Conservation (phyloP, 1,140 invertebrate species). For the Drosophila pandora region DNA sequence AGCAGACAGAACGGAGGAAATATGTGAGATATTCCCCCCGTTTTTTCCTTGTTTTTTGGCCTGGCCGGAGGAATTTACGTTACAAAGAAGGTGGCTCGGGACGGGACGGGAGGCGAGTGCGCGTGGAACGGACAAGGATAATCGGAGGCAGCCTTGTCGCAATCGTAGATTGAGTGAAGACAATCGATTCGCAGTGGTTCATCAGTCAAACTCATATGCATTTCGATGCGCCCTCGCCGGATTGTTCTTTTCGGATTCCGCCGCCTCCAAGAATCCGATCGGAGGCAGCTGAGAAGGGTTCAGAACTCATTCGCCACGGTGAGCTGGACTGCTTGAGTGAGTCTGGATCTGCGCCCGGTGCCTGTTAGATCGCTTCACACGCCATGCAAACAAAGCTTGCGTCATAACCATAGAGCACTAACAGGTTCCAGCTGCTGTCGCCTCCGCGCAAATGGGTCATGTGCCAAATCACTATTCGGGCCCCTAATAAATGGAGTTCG, state of each 20-base stretch:
- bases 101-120: constrained; percentile 9
- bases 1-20: constrained; percentile 21
- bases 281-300: constrained; percentile 21
- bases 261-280: background rate
- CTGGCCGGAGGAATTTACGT: constrained; percentile 39
- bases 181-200: constrained; percentile 77
- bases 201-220: constrained; percentile 74
- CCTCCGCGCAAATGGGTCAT: constrained; percentile 55
- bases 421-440: constrained; percentile 16
- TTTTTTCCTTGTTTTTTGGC: constrained; percentile 4
- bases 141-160: constrained; percentile 26
- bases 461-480: constrained; percentile 38
- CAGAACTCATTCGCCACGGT: constrained; percentile 52
- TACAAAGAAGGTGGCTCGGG: constrained; percentile 29
- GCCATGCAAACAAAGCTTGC: constrained; percentile 19
- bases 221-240: constrained; percentile 20
- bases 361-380: constrained; percentile 18
- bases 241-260: constrained; percentile 3
- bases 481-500: constrained; percentile 14
- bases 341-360: background rate
- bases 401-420: constrained; percentile 17
- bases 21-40: constrained; percentile 38
- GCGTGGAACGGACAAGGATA: constrained; percentile 45
- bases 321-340: background rate
- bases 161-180: constrained; percentile 62